phyloP scores from a whole-genome alignment of 2,888 invertebrate genomes.

The Andrena flavipes region DNA sequence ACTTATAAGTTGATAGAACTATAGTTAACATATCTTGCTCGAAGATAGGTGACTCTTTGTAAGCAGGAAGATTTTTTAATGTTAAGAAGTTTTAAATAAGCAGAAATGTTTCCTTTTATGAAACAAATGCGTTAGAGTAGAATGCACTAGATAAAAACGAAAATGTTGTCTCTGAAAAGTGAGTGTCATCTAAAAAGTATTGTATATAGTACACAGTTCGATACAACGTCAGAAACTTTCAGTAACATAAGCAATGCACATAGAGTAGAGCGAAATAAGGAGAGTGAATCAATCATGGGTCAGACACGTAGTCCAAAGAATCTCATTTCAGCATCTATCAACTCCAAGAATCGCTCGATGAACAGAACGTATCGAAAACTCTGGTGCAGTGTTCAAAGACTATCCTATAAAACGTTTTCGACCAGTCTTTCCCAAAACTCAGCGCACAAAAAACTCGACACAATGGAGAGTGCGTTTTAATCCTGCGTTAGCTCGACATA shows the following conservation, averaged over 20 bases:
- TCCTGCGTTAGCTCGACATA: background rate
- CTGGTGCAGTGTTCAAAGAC: slow-evolving; percentile 14
- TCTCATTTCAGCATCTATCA: background rate
- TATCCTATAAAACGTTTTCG: background rate
- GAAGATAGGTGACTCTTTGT: background rate
- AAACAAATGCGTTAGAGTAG: background rate
- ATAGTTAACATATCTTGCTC: slow-evolving; percentile 10
- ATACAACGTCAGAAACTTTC: background rate
- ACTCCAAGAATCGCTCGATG: background rate
- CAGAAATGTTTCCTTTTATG: background rate
- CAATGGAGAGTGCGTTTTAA: background rate
- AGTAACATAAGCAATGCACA: background rate
- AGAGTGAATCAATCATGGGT: background rate
- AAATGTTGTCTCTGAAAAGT: background rate
- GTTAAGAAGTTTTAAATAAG: too few species aligned
- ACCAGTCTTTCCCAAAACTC: background rate
- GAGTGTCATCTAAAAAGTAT: background rate
- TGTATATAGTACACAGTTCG: background rate
- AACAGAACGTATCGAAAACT: slow-evolving; percentile 8
- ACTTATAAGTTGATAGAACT: background rate
- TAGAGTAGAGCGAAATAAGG: background rate
- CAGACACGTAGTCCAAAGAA: background rate
- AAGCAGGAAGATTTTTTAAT: background rate
- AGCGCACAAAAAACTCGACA: background rate
- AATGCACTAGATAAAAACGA: background rate